Evolutionary conservation across 2,113 vertebrate species (phyloP).

Genomic region (Chascanopsetta lugubris): DNA sequence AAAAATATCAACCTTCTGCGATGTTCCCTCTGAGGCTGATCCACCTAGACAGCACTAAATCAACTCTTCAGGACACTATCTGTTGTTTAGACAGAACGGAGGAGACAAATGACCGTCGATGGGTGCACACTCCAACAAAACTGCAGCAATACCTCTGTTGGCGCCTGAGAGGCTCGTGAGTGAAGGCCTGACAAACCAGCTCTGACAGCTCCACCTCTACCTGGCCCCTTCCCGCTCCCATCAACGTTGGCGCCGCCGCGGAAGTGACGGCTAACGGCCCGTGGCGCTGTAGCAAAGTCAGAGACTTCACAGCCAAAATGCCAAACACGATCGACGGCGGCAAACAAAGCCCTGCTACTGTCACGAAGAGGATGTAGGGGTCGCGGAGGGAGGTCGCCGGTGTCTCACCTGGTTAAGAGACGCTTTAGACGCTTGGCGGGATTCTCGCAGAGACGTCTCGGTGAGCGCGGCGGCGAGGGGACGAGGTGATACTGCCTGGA

Average conservation of each 20-base stretch:
- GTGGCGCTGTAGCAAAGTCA: constrained; percentile 35
- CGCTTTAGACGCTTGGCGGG: constrained; percentile 45
- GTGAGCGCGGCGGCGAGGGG: constrained; percentile 7
- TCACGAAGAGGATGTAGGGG: constrained; percentile 47
- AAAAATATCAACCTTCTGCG: background rate
- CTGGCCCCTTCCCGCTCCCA: constrained; percentile 71
- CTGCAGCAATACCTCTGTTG: constrained; percentile 41
- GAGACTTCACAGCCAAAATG: constrained; percentile 46
- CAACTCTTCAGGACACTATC: constrained; percentile 43
- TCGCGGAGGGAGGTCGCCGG: constrained; percentile 20
- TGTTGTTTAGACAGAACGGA: constrained; percentile 56
- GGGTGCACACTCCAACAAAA: constrained; percentile 39
- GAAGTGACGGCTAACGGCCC: constrained; percentile 63
- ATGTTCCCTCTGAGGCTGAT: constrained; percentile 48
- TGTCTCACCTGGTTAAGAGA: constrained; percentile 78
- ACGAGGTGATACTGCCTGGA: constrained; percentile 25
- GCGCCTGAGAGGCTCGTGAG: constrained; percentile 47
- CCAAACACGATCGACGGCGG: constrained; percentile 52
- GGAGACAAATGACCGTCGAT: constrained; percentile 46
- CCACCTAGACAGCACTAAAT: constrained; percentile 57
- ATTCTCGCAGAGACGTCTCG: constrained; percentile 12
- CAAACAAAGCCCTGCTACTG: constrained; percentile 37
- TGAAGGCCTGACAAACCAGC: constrained; percentile 66
- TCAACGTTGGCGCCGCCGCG: constrained; percentile 49
- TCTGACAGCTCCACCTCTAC: constrained; percentile 76